Evolutionary conservation across 2,888 invertebrate genomes (phyloP), one percentile per base, ranked within the genome.

Genomic region (Drosophila greeni): DNA sequence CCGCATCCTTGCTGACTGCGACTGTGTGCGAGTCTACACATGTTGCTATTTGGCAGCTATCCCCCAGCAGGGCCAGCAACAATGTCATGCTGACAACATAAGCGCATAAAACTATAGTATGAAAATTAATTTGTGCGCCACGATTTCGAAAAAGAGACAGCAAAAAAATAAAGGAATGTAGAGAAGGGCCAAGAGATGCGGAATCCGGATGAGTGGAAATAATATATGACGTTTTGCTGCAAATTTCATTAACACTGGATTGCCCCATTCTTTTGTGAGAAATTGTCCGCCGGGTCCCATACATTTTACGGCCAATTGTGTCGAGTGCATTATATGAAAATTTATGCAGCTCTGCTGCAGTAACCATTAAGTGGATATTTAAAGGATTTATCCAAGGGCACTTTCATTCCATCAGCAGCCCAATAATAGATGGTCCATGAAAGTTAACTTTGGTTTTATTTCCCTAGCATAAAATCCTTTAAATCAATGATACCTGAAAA

Each of bases 41-140:
- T 72, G 72, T 72, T 72, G 72, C 72, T 72, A 61, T 70, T 52
- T 62, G 58, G 56, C 58, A 51, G 59, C 47, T 55, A 66, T 66
- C 61, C 61, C 59, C 47, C 57, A 42, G 16, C 53, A 59, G 47
- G 57, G 52, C 49, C 58, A 59, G 54, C 68, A 67, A 73, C 71
- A 72, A 57, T 76, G 74, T 72, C 74, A 57, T 51, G 82, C 74
- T 79, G 84, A 82, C 84, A 84, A 66, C 76, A 79, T 74, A 72
- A 74, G 70, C 76, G 68, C 74, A 65, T 56, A 48, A 72, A 75
- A 66, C 61, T 57, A 57, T 62, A 59, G 73, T 66, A 72, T 72
- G 72, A 58, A 78, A 84, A 79, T 81, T 79, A 70, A 84, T 84
- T 79, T 74, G 60, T 67, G 66, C 47, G 42, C 54, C 52, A 70